phyloP scores from a whole-genome alignment of 2,888 invertebrate species.

The Cephus pulcher region DNA sequence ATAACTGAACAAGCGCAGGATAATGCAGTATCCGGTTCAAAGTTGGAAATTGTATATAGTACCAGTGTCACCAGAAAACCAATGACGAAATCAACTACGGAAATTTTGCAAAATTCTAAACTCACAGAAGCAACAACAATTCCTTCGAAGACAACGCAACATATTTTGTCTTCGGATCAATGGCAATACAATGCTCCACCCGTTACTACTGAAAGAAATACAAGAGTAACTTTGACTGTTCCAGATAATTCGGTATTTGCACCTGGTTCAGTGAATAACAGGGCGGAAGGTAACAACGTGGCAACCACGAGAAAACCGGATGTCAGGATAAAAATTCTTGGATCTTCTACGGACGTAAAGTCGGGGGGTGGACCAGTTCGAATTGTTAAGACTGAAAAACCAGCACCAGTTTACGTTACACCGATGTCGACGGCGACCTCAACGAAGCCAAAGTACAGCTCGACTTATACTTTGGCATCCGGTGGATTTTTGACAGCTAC shows the following conservation, averaged over 20 bases:
- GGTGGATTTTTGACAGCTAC: slow-evolving; percentile 28
- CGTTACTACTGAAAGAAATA: slow-evolving; percentile 26
- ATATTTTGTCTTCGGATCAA: slow-evolving; percentile 49
- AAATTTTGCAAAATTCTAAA: slow-evolving; percentile 39
- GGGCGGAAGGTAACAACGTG: not conserved
- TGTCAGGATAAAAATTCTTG: slow-evolving; percentile 13
- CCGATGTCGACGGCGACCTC: slow-evolving; percentile 37
- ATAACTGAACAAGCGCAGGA: slow-evolving; percentile 5
- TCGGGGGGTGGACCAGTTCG: slow-evolving; percentile 7
- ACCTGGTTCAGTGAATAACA: not conserved
- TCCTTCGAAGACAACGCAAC: slow-evolving; percentile 32
- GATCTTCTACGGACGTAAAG: slow-evolving; percentile 20
- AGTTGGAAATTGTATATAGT: slow-evolving; percentile 42
- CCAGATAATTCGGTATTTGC: not conserved
- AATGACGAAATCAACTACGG: slow-evolving; percentile 28
- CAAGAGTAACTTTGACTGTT: not conserved
- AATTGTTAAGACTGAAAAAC: slow-evolving; percentile 23
- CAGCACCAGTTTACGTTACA: slow-evolving; percentile 48
- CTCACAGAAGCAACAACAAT: slow-evolving; percentile 52
- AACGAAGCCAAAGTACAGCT: slow-evolving; percentile 29
- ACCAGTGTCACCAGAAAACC: slow-evolving; percentile 42
- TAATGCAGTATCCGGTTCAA: slow-evolving; percentile 26
- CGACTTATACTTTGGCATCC: slow-evolving; percentile 32
- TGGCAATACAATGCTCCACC: slow-evolving; percentile 66
- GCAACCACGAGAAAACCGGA: slow-evolving; percentile 22